Percentiles rank a stretch among this genome's conserved stretches.
These are phyloP conservation scores for Pipra filicauda DNA, from an alignment of 2,113 vertebrate genomes.

Conservation along the genomic window DNA sequence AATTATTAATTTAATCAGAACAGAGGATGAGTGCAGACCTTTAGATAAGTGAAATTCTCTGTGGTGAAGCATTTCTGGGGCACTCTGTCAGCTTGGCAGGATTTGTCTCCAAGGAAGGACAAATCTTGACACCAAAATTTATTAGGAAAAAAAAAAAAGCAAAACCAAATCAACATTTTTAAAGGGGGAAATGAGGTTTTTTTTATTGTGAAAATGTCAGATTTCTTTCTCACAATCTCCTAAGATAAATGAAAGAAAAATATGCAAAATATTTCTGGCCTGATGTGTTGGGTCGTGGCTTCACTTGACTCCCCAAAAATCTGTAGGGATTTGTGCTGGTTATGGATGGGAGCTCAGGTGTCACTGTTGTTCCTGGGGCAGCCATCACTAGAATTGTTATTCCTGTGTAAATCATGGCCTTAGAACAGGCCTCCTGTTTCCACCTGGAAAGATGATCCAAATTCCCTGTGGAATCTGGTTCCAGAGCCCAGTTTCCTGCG, in stretches of 20 bases:
- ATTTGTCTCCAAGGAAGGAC: background rate
- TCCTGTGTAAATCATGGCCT: background rate
- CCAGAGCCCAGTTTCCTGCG: background rate
- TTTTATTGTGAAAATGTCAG: background rate
- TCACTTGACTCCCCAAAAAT: background rate
- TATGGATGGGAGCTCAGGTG: background rate
- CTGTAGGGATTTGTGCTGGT: accelerated
- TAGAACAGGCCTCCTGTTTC: background rate
- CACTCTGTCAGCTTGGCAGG: background rate
- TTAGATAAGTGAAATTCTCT: background rate
- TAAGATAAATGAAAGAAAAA: background rate
- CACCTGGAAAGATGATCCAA: background rate
- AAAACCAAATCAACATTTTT: background rate
- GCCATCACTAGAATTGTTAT: background rate
- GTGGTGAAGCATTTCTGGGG: background rate
- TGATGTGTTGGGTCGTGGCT: background rate
- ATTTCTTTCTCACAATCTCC: background rate
- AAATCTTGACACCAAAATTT: background rate
- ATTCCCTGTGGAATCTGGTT: background rate
- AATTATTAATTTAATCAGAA: background rate
- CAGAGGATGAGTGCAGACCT: background rate
- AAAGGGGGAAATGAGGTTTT: accelerated
- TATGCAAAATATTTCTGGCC: background rate
- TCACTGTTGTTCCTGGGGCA: background rate
- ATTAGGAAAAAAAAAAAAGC: background rate